A percentile compares a stretch with the other conserved stretches of the same genome.
Conservation (phyloP, 2,888 invertebrate species). For the Boloria selene region DNA sequence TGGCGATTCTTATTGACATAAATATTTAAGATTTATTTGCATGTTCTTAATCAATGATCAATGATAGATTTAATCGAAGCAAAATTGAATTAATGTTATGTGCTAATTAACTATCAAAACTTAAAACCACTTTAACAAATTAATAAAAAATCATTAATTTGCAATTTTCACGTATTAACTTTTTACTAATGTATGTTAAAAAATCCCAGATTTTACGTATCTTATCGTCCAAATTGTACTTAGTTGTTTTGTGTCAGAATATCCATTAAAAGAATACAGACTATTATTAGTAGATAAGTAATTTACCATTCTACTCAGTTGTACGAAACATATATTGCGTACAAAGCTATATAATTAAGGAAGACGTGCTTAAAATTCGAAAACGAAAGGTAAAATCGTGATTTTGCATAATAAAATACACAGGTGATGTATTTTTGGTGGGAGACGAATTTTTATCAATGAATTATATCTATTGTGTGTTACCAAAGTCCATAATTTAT, state of each 20-base stretch:
- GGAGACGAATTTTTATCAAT: constrained; percentile 33
- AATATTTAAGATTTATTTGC: too few relatives aligned
- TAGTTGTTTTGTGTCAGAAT: too few relatives aligned
- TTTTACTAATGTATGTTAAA: too few relatives aligned
- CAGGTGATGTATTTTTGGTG: constrained; percentile 14
- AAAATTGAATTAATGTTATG: too few relatives aligned
- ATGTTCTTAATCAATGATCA: too few relatives aligned
- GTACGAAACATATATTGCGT: constrained; percentile 10
- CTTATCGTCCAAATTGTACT: too few relatives aligned
- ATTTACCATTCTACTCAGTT: constrained; percentile 23
- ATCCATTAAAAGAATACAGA: background rate
- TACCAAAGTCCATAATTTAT: constrained; percentile 5
- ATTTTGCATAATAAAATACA: constrained; percentile 23
- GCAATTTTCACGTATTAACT: background rate
- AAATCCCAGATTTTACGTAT: too few relatives aligned
- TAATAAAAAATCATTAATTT: background rate
- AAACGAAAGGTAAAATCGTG: constrained; percentile 17
- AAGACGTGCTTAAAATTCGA: constrained; percentile 39
- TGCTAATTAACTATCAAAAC: too few relatives aligned
- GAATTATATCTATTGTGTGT: constrained; percentile 21
- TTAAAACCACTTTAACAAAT: too few relatives aligned
- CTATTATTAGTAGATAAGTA: constrained; percentile 1
- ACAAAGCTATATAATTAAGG: constrained; percentile 37
- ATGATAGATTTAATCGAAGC: too few relatives aligned
- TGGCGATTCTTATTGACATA: too few relatives aligned